Percentiles rank a stretch among this genome's conserved stretches.
Conservation (phyloP, 2,113 vertebrate genomes). For the Hemiprocne comata region DNA sequence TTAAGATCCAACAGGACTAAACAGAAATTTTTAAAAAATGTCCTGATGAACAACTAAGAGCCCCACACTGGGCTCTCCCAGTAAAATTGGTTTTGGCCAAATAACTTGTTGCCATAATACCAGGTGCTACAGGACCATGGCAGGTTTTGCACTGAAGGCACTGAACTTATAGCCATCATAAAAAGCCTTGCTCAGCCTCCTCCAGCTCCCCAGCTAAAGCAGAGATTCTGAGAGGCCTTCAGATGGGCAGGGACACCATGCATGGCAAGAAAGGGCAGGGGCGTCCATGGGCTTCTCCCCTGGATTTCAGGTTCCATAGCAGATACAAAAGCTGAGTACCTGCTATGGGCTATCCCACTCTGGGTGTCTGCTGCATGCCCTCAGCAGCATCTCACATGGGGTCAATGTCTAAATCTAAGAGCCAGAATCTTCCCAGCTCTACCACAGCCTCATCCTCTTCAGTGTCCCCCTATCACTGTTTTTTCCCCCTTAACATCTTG, state of each 20-base stretch:
- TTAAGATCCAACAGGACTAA: background rate
- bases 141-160: background rate
- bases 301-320: background rate
- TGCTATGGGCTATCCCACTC: fast-evolving
- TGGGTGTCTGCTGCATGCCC: background rate
- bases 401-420: background rate
- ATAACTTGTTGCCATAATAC: too few relatives aligned
- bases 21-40: background rate
- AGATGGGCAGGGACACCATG: background rate
- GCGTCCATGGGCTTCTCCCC: background rate
- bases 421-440: background rate
- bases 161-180: fast-evolving
- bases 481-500: background rate
- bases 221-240: background rate
- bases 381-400: background rate
- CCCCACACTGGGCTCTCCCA: background rate
- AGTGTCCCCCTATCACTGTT: background rate
- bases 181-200: background rate
- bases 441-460: background rate
- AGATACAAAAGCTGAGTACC: background rate
- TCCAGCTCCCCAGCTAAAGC: background rate
- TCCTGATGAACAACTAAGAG: background rate
- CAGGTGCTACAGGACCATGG: background rate
- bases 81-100: background rate
- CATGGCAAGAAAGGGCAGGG: background rate